Evolutionary conservation across 1,140 invertebrate species (phyloP), one percentile per base, ranked within the genome.

Genomic region (Drosophila burlai): DNA sequence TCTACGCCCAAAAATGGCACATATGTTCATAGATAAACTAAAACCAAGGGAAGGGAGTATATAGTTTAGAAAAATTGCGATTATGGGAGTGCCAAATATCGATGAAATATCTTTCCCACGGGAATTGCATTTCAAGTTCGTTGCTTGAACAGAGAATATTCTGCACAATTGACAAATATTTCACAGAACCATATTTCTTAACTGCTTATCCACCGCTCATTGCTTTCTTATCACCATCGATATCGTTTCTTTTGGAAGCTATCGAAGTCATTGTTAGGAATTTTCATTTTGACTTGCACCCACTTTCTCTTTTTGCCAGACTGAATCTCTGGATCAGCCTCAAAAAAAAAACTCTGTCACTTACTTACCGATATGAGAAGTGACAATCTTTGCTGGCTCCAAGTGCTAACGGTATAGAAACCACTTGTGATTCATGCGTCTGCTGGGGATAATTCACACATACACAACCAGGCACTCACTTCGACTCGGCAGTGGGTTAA

Each of bases 391-490:
- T 11, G 36, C 26, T 21, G n/a, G 18, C 65, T 36, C 18, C 34
- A 16, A 43, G 2, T 40, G 26, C 65, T 54, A 47, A 38, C 38
- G 9, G 49, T 46, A 71, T 49, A 46, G 50, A 45, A 46, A 13
- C 31, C n/a, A 18, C 16, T 59, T 36, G 29, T 66, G 63, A 66
- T 66, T 66, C 63, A 66, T 31, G 10, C 42, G 40, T 15, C 36
- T 49, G 18, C 18, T 36, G 49, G 24, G 62, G 18, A 29, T 67
- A 42, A 65, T n/a, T 68, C 15, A 49, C 46, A 26, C 24, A 49
- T 1, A 16, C 24, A 34, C 26, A 15, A 24, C n/a, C 50, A n/a
- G 15, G 15, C 40, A 40, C 26, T n/a, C 29, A 38, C 31, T 21
- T 45, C n/a, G n/a, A n/a, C 18, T 34, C 11, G 40, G 15, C 43